Evolutionary conservation across 2,888 invertebrate genomes (phyloP).

Genomic region (Philonicus albiceps): DNA sequence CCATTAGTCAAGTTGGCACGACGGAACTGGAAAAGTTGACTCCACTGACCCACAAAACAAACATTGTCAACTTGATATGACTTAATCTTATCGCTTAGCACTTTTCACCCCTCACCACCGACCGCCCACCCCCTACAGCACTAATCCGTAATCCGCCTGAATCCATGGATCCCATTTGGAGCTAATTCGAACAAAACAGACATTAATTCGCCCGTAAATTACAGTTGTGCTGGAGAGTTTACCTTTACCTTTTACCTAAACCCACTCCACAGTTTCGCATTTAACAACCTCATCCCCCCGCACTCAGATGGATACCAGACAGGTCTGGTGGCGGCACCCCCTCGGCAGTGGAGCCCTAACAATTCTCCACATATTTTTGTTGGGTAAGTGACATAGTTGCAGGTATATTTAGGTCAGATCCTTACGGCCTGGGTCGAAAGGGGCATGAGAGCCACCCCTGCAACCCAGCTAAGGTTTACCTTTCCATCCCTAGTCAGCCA

Average conservation of each 20-base stretch:
- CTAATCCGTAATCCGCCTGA: background rate
- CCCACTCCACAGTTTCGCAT: background rate
- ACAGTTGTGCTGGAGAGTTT: background rate
- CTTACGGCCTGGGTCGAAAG: background rate
- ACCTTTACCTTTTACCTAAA: background rate
- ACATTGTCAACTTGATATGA: conserved; percentile 3
- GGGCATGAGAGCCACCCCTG: background rate
- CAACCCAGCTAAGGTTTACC: background rate
- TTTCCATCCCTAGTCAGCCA: background rate
- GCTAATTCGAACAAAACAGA: conserved; percentile 15
- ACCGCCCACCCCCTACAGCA: background rate
- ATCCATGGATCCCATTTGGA: background rate
- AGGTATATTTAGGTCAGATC: conserved; percentile 11
- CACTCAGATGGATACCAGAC: background rate
- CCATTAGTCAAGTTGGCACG: background rate
- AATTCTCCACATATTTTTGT: background rate
- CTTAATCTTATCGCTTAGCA: conserved; percentile 3
- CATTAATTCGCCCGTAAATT: conserved; percentile 26
- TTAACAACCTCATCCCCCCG: background rate
- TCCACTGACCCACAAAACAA: background rate
- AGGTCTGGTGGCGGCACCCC: background rate
- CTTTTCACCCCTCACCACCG: background rate
- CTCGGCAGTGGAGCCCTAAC: background rate
- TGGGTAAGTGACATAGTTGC: conserved; percentile 22
- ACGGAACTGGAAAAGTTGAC: background rate